phyloP scores from a whole-genome alignment of 2,797 vertebrate species.

The Tokudaia muenninki region DNA sequence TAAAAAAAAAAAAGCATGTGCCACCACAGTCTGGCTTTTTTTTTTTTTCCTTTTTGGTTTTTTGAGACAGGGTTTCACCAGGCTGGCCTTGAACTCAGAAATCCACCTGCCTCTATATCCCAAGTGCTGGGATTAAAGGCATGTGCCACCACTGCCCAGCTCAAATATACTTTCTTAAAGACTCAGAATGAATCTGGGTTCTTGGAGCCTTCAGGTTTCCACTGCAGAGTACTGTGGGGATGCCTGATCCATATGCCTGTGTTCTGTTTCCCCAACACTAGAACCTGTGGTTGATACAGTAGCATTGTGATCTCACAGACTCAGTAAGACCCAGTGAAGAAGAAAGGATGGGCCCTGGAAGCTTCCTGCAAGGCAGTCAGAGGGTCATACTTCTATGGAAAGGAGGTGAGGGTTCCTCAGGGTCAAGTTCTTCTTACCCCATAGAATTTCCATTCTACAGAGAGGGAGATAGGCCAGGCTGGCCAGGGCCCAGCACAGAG shows the following conservation, averaged over 20 bases:
- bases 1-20: too few species aligned
- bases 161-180: neutral
- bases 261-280: neutral
- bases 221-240: neutral
- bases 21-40: too few species aligned
- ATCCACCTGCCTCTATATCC: too few species aligned
- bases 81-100: too few species aligned
- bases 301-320: neutral
- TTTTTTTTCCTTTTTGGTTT: too few species aligned
- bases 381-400: neutral
- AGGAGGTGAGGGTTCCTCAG: neutral
- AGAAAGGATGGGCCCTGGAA: neutral
- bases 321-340: neutral
- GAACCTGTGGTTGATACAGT: neutral
- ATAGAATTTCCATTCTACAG: neutral
- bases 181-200: neutral
- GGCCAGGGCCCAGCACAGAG: neutral
- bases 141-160: too few species aligned
- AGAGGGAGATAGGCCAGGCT: neutral
- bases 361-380: fast-evolving
- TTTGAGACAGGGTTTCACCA: too few species aligned
- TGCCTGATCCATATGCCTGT: neutral
- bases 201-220: neutral
- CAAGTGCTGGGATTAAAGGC: too few species aligned
- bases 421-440: neutral